phyloP scores from a whole-genome alignment of 2,113 vertebrate genomes.

The Tympanuchus pallidicinctus region DNA sequence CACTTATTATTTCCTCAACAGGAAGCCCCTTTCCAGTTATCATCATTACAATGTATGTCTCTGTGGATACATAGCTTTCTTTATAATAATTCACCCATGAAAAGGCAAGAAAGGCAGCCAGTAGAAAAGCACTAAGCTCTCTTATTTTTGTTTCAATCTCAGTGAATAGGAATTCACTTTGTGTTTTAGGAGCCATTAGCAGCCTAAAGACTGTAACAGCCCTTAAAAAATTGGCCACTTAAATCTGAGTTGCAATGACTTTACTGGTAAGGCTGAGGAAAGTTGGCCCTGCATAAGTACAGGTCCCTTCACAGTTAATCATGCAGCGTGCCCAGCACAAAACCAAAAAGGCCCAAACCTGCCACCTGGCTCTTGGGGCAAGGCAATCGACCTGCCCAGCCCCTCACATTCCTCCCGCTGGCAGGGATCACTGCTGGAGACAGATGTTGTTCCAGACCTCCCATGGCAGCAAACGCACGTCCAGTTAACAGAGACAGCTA shows the following conservation, averaged over 20 bases:
- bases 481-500: not conserved
- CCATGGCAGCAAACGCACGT: fast-evolving
- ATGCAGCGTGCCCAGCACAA: not conserved
- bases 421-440: not conserved
- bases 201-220: constrained; percentile 62
- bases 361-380: not conserved
- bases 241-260: constrained; percentile 1
- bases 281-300: constrained; percentile 22
- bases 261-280: not conserved
- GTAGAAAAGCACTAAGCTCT: not conserved
- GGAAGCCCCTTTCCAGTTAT: constrained; percentile 58
- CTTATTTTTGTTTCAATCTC: constrained; percentile 40
- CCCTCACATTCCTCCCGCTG: not conserved
- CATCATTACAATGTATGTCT: constrained; percentile 57
- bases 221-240: constrained; percentile 54
- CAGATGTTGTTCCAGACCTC: not conserved
- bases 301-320: not conserved
- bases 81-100: constrained; percentile 47
- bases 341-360: not conserved
- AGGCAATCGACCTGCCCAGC: fast-evolving
- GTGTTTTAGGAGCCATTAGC: constrained; percentile 61
- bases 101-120: constrained; percentile 54
- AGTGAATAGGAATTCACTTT: constrained; percentile 44
- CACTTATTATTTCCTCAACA: constrained; percentile 56
- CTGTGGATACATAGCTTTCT: constrained; percentile 52